Evolutionary conservation across 2,113 vertebrate genomes (phyloP), one percentile per base, ranked within the genome.

Genomic region (Eudyptes chrysolophus): DNA sequence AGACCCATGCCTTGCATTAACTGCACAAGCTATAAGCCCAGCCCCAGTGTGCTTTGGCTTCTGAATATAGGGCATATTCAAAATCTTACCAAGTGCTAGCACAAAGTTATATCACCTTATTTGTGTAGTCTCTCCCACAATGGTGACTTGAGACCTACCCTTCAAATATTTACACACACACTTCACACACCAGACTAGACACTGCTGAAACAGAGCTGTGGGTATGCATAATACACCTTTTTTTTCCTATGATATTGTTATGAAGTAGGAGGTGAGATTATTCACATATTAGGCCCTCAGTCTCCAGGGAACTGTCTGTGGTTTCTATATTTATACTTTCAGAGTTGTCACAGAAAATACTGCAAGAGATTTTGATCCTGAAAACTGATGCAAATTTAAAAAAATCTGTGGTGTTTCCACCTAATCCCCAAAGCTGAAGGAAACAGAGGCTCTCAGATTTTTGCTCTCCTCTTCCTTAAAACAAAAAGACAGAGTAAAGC

Each of bases 191-290:
- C 92, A 96, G 92, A 68, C 93, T 27, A 94, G 93, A 85, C 70
- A 42, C 69, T 46, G 76, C 6, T 32, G 87, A 80, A 95, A 94
- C 84, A 86, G 90, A 92, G 84, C 70, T 95, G 66, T 44, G 49
- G 89, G 84, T 57, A 89, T 65, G 62, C 66, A 72, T 88, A 93
- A 94, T 44, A 78, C 66, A 97, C 89, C 91, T 90, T 87, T 84
- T 84, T 69, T 72, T 36, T 6, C 65, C 79, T 64, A 22, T 77
- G 51, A 92, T 93, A 97, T 89, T 96, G 78, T 95, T 93, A 77
- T 27, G 75, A 96, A 92, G 95, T 93, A 95, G 95, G 89, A 97
- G 94, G 97, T 94, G 96, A 95, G 87, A 96, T 93, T 96, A 97
- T 94, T 96, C 94, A 95, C 89, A 86, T 97, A 96, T 97, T 89